phyloP scores from a whole-genome alignment of 1,140 invertebrate genomes.

The Drosophila subobscura region DNA sequence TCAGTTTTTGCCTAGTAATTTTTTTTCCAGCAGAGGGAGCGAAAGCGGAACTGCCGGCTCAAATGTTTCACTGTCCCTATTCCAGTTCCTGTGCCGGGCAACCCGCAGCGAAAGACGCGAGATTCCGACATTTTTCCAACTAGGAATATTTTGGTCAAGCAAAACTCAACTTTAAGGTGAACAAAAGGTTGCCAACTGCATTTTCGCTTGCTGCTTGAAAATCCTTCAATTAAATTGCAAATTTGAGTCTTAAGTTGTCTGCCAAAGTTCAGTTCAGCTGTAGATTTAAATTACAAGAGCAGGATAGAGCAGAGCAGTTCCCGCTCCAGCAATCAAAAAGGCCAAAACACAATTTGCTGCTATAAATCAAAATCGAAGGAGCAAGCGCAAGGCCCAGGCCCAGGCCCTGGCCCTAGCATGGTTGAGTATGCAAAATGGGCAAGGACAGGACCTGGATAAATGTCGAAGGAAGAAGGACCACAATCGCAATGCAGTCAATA shows the following conservation, averaged over 20 bases:
- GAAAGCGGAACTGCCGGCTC: constrained; percentile 8
- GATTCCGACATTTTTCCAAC: constrained; percentile 9
- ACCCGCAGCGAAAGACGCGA: constrained; percentile 27
- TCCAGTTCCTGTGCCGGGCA: background rate
- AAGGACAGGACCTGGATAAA: background rate
- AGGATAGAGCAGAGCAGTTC: too few relatives aligned
- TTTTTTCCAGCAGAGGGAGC: constrained; percentile 6
- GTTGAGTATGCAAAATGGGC: background rate
- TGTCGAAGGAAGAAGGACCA: constrained; percentile 10
- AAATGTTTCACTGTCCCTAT: constrained; percentile 40
- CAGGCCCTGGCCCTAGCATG: too few relatives aligned
- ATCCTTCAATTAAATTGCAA: too few relatives aligned
- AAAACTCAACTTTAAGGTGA: background rate
- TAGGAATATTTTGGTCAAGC: constrained; percentile 3
- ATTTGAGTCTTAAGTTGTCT: too few relatives aligned
- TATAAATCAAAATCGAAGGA: constrained; percentile 38
- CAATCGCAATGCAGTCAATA: constrained; percentile 68
- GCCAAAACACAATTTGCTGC: constrained; percentile 30
- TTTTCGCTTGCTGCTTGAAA: too few relatives aligned
- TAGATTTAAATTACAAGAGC: too few relatives aligned
- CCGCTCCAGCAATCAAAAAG: constrained; percentile 1
- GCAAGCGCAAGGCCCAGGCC: background rate
- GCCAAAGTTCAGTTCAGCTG: too few relatives aligned
- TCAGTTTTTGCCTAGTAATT: constrained; percentile 17
- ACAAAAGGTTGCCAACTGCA: background rate